Evolutionary conservation across 2,888 invertebrate species (phyloP), one percentile per base, ranked within the genome.

Genomic region (Heliconius cydno): DNA sequence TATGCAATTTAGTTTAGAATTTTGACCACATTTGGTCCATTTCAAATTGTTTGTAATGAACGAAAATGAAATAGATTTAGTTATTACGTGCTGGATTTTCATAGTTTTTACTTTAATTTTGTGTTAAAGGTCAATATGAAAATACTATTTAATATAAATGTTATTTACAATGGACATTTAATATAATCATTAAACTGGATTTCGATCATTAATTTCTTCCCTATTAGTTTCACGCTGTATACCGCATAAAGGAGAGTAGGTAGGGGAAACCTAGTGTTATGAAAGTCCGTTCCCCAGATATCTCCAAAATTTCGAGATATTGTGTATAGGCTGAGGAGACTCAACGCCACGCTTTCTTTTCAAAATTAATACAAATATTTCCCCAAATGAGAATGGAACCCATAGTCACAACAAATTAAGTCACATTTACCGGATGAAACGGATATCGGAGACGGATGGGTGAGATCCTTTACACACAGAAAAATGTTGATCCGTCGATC

Each of bases 11-110:
- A 15, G 41, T 70, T 46, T 15, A 28, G 15, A 70, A n/a, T 41
- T 70, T 7, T 46, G 25, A 70, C 70, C 70, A 70, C 70, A 70
- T 70, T 70, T 25, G 15, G n/a, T 70, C 22, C 19, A 38, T 30
- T 68, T 38, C 15, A n/a, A 38, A 68, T 68, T n/a, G 13, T 38
- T 38, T 68, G 12, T 68, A 70, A 70, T 41, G 41, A 7, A 10
- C 22, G 12, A 38, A 25, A 19, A 70, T 46, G 25, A 70, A 46
- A 70, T 70, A 70, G 70, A 25, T 46, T 70, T 46, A 46, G 70
- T 70, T 70, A 41, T 46, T 41, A 68, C 68, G 41, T 15, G 1
- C n/a, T n/a, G n/a, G 12, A 25, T 41, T 68, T 13, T 38, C 13
- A 12, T 38, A 41, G 13, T 7, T 25, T 12, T 68, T 25, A 68